These are phyloP conservation scores for Chorisops tibialis DNA, from an alignment of 2,888 invertebrate species.

Conservation along the genomic window DNA sequence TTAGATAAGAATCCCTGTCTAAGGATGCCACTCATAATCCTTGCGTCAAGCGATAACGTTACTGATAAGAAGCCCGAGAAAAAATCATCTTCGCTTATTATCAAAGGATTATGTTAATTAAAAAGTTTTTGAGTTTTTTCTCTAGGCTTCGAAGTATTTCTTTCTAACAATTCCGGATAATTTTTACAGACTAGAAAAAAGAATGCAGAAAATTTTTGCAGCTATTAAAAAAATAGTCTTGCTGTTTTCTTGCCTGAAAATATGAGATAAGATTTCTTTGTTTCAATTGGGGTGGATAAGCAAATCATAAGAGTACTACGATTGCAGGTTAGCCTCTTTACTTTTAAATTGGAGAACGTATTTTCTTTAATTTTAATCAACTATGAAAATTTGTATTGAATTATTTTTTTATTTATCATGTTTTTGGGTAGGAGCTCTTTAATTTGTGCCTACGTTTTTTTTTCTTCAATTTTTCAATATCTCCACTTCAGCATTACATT, in stretches of 20 bases:
- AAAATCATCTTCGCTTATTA: constrained; percentile 14
- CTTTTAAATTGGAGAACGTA: no score
- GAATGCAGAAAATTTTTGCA: no score
- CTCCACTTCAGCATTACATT: no score
- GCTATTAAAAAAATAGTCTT: not conserved
- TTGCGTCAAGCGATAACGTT: not conserved
- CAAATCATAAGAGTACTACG: not conserved
- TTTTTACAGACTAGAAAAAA: no score
- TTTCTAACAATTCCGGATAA: not conserved
- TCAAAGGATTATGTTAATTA: constrained; percentile 20
- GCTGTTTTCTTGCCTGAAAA: not conserved
- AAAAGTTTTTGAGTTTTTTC: constrained; percentile 7
- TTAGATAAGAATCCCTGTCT: not conserved
- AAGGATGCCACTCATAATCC: not conserved
- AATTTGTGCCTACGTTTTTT: no score
- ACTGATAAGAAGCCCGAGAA: not conserved
- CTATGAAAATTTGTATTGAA: no score
- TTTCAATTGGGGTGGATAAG: not conserved
- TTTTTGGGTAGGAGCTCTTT: no score
- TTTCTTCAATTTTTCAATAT: no score
- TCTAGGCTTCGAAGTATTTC: no score
- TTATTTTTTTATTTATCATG: no score
- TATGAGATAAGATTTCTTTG: not conserved
- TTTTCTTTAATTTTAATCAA: no score
- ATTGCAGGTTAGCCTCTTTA: no score